A percentile compares a stretch with the other conserved stretches of the same genome.
phyloP scores from a whole-genome alignment of 1,140 invertebrate species.

The Calliphora vicina region DNA sequence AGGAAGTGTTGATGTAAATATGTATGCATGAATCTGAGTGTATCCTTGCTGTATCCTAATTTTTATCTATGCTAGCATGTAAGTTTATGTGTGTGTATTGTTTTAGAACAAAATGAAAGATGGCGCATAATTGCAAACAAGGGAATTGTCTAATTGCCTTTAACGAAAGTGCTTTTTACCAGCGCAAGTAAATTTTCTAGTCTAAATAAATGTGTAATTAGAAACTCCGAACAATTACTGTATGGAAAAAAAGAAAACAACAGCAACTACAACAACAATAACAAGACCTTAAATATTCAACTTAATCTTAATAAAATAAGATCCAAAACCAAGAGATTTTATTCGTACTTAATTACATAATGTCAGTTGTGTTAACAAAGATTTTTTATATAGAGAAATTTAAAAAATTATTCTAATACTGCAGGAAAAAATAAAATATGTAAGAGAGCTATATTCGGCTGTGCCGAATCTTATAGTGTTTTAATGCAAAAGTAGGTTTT shows the following conservation, averaged over 20 bases:
- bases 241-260: neutral
- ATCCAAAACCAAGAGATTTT: neutral
- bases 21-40: neutral
- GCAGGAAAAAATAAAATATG: too few relatives aligned
- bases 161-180: neutral
- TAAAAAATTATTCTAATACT: too few relatives aligned
- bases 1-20: neutral
- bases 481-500: too few relatives aligned
- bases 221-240: neutral
- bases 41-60: neutral
- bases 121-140: constrained; percentile 43
- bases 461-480: too few relatives aligned
- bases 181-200: neutral
- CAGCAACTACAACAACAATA: neutral
- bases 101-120: constrained; percentile 11
- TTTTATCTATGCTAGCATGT: neutral
- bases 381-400: too few relatives aligned
- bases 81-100: neutral
- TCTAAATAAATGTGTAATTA: constrained; percentile 3
- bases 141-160: constrained; percentile 44
- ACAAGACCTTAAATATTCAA: neutral
- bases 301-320: neutral
- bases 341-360: neutral
- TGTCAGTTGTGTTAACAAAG: neutral
- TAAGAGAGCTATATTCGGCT: too few relatives aligned